phyloP scores from a whole-genome alignment of 2,888 invertebrate genomes.

The Anorthoa munda region DNA sequence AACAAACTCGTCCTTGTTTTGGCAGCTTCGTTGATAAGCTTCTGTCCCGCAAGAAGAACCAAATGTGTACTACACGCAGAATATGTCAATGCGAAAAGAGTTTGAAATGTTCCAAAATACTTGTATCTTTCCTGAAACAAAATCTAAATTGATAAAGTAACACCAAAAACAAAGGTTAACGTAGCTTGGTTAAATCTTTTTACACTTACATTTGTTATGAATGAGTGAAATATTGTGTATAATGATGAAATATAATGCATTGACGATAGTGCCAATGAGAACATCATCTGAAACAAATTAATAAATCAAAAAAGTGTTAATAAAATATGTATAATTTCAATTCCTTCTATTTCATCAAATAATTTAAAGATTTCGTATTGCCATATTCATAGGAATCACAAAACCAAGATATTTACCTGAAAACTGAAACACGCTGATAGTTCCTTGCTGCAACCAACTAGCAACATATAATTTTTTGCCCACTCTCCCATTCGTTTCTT shows the following conservation, averaged over 20 bases:
- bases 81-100: background rate
- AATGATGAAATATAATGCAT: background rate
- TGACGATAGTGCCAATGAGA: constrained; percentile 4
- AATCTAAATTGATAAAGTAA: background rate
- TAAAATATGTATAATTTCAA: no score
- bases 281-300: constrained; percentile 37
- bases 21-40: constrained; percentile 31
- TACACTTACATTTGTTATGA: background rate
- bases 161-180: background rate
- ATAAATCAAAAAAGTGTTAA: no score
- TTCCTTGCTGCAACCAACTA: constrained; percentile 21
- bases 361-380: no score
- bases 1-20: constrained; percentile 15
- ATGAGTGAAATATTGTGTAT: background rate
- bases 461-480: constrained; percentile 28
- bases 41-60: constrained; percentile 37
- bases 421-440: constrained; percentile 29
- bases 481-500: constrained; percentile 3
- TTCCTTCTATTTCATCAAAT: no score
- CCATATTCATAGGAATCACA: no score
- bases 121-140: constrained; percentile 3
- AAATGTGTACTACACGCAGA: background rate
- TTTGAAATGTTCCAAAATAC: background rate
- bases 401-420: constrained; percentile 15
- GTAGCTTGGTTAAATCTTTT: background rate